Percentiles rank a stretch among this genome's conserved stretches.
Conservation (phyloP, 2,797 vertebrate species). For the Lacerta bilineata region DNA sequence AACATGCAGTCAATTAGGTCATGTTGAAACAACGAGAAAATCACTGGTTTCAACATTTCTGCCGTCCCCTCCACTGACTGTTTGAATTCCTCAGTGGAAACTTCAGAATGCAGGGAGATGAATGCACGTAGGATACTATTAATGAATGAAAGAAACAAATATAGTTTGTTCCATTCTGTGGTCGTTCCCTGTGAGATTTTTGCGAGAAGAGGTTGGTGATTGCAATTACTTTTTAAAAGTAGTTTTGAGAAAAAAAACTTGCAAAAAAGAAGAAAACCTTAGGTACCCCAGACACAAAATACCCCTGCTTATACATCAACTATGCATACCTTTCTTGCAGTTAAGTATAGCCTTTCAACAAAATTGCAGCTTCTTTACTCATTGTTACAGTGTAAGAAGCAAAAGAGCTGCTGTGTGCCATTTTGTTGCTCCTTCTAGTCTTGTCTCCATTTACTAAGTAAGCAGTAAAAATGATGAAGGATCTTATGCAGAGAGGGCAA, state of each 20-base stretch:
- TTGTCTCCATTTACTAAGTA: neutral
- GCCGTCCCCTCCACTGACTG: neutral
- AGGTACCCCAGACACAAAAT: neutral
- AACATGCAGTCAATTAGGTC: conserved; percentile 1
- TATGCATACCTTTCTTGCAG: neutral
- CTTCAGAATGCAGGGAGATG: neutral
- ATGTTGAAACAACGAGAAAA: conserved; percentile 26
- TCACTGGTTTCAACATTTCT: neutral
- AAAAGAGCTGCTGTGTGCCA: conserved; percentile 10
- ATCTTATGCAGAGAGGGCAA: neutral
- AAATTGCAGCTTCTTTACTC: neutral
- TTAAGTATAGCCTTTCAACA: neutral
- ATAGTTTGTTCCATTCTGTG: neutral
- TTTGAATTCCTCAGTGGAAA: neutral
- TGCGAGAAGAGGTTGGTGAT: neutral
- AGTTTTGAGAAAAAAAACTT: neutral
- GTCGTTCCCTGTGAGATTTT: neutral
- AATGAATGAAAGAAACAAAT: conserved; percentile 13
- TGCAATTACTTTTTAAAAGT: conserved; percentile 4
- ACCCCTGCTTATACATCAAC: neutral
- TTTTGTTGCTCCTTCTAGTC: neutral
- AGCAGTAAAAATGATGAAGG: neutral
- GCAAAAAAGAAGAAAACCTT: neutral
- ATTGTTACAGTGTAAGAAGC: neutral
- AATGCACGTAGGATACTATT: neutral